These are phyloP conservation scores for Drosophila acutilabella DNA, from an alignment of 2,888 invertebrate species.

Conservation along the genomic window DNA sequence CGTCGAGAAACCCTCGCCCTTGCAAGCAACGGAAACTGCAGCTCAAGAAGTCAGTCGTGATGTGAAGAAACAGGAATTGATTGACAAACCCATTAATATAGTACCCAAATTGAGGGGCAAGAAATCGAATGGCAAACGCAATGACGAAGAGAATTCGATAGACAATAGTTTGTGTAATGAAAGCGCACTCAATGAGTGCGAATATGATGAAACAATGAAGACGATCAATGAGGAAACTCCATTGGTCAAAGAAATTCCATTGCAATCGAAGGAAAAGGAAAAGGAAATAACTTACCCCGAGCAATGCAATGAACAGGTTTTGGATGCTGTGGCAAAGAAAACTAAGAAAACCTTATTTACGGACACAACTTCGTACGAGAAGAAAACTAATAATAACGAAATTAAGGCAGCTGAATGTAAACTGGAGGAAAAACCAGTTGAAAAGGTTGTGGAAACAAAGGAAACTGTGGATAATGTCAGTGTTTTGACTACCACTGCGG, in stretches of 20 bases:
- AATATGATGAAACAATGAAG: constrained; percentile 29
- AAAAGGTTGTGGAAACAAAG: constrained; percentile 7
- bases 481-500: constrained; percentile 10
- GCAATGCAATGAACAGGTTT: constrained; percentile 75
- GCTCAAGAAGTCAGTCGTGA: constrained; percentile 28
- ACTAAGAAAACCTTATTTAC: constrained; percentile 84
- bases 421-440: constrained; percentile 31
- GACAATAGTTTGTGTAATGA: constrained; percentile 9
- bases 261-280: constrained; percentile 15
- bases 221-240: constrained; percentile 18
- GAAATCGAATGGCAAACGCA: constrained; percentile 67
- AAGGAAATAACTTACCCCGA: constrained; percentile 23
- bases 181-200: constrained; percentile 10
- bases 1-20: constrained; percentile 5
- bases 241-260: constrained; percentile 2
- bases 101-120: constrained; percentile 82
- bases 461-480: constrained; percentile 11
- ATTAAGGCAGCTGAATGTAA: constrained; percentile 22
- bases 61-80: constrained; percentile 41
- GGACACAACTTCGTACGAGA: constrained; percentile 59
- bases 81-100: constrained; percentile 82
- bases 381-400: constrained; percentile 19
- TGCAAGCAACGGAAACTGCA: constrained; percentile 10
- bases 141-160: constrained; percentile 53
- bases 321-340: constrained; percentile 84